Evolutionary conservation across 2,888 invertebrate species (phyloP), one percentile per base, ranked within the genome.

Genomic region (Tinea semifulvella): DNA sequence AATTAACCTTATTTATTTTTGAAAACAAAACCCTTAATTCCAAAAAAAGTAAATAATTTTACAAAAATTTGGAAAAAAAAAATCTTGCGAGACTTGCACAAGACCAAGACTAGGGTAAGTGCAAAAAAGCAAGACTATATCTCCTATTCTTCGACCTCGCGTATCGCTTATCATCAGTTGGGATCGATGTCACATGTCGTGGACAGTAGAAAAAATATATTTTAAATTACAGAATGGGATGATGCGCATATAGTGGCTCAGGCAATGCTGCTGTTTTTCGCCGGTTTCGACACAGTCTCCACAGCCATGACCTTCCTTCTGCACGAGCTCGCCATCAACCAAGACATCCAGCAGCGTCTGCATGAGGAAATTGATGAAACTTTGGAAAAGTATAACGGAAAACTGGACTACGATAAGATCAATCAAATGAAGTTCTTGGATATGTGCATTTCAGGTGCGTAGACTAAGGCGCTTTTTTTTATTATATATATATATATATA

Each of bases 371-470:
- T 88, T 20, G 69, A 63, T 14, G 74, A 82, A 13, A 67, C 74
- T 2, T 60, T 75, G 2, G 53, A 52, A 1, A 68, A 70, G 10
- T 66, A 69, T 3, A 70, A 64, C 0, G 74, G 69, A 2, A 43
- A 43, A 18, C 58, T 85, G 0, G 73, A 68, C 39, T 86, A 84
- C 49, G 83, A 81, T 19, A 65, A 68, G 1, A 60, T 87, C 1
- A 68, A 79, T 46, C 69, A 67, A 20, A 77, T 87, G 84, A 71
- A 72, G 16, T 87, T 86, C 47, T 57, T 87, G 68, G 86, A 87
- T 46, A 85, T 85, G 85, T 84, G 86, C 1, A 57, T 86, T 0
- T 83, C 84, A 53, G 83, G 83, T 83, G 53, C n/a, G n/a, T n/a
- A n/a, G n/a, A n/a, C n/a, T n/a, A n/a, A n/a, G n/a, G n/a, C n/a